These are phyloP conservation scores for Sesia apiformis DNA, from an alignment of 2,888 invertebrate species.

Conservation along the genomic window DNA sequence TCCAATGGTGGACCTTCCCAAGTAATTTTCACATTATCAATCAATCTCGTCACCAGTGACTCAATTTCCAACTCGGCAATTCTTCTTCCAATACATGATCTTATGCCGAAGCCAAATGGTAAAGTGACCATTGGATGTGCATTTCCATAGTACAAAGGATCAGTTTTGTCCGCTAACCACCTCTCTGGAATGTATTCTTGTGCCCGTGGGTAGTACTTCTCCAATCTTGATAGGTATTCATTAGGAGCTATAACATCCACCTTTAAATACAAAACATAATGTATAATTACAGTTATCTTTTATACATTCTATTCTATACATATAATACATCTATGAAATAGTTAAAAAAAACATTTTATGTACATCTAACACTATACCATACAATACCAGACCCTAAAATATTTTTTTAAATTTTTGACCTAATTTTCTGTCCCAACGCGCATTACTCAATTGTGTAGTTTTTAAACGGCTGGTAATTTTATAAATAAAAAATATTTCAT, in stretches of 20 bases:
- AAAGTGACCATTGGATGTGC: constrained; percentile 76
- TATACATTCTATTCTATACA: no score
- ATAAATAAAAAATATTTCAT: no score
- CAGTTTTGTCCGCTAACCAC: constrained; percentile 76
- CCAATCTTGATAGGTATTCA: constrained; percentile 74
- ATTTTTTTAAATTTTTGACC: no score
- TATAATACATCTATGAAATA: no score
- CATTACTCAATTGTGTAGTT: no score
- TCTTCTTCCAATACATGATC: constrained; percentile 80
- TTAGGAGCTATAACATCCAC: constrained; percentile 85
- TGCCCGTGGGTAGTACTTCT: constrained; percentile 73
- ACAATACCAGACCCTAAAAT: no score
- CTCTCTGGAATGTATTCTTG: constrained; percentile 78
- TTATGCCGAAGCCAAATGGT: constrained; percentile 81
- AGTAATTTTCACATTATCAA: constrained; percentile 33
- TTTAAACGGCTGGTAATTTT: no score
- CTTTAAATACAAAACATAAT: constrained; percentile 44
- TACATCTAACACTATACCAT: no score
- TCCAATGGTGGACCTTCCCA: constrained; percentile 56
- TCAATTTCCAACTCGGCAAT: constrained; percentile 83
- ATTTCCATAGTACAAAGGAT: constrained; percentile 55
- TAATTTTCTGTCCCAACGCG: no score
- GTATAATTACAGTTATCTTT: no score
- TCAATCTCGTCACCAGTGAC: constrained; percentile 50
- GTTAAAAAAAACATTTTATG: no score